A percentile compares a stretch with the other conserved stretches of the same genome.
Conservation (phyloP, 1,140 invertebrate species). For the Lutraria rhynchaena region DNA sequence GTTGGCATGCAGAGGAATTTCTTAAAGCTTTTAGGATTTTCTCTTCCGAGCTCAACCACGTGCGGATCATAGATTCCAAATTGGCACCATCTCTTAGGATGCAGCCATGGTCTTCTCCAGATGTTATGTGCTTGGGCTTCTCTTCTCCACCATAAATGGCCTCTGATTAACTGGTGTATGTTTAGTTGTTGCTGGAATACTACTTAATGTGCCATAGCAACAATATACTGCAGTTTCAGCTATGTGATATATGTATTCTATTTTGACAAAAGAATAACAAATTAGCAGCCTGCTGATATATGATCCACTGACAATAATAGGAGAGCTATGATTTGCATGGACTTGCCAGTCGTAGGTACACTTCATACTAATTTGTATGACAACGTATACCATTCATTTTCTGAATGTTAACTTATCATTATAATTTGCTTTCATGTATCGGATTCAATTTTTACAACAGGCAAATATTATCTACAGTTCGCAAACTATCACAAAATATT, state of each 20-base stretch:
- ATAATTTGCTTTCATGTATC: slow-evolving; percentile 39
- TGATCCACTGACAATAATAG: slow-evolving; percentile 8
- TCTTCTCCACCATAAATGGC: slow-evolving; percentile 23
- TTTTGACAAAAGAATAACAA: slow-evolving; percentile 31
- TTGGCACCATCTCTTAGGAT: slow-evolving; percentile 30
- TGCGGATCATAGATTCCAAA: slow-evolving; percentile 20
- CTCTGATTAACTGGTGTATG: slow-evolving; percentile 52
- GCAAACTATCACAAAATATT: slow-evolving; percentile 42
- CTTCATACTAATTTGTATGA: slow-evolving; percentile 29
- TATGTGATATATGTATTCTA: slow-evolving; percentile 45
- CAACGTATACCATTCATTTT: slow-evolving; percentile 37
- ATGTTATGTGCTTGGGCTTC: slow-evolving; percentile 34
- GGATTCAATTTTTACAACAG: slow-evolving; percentile 40
- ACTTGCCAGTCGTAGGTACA: slow-evolving; percentile 31
- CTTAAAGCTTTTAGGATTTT: slow-evolving; percentile 33
- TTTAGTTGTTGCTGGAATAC: too few species aligned
- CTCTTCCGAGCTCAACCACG: slow-evolving; percentile 18
- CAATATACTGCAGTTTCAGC: slow-evolving; percentile 30
- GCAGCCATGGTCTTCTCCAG: slow-evolving; percentile 47
- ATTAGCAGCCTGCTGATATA: not conserved
- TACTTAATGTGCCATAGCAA: slow-evolving; percentile 44
- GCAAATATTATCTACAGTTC: slow-evolving; percentile 43
- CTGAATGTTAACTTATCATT: slow-evolving; percentile 43
- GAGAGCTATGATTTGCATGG: not conserved
- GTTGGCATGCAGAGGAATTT: slow-evolving; percentile 47